Conservation (phyloP, 2,888 invertebrate species). For the Lobophora halterata region DNA sequence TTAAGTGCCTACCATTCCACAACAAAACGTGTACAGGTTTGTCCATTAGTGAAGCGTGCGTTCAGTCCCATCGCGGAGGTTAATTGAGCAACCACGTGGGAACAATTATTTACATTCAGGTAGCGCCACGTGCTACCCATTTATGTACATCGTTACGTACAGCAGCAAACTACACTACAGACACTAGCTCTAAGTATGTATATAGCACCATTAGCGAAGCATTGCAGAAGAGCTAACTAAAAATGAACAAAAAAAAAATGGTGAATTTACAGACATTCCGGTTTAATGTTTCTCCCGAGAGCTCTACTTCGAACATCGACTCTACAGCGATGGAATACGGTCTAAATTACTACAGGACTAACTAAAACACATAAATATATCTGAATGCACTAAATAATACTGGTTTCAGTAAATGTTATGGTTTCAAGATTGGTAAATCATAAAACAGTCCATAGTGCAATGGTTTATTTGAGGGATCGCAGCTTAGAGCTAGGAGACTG, state of each 20-base stretch:
- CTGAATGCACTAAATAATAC: slow-evolving; percentile 42
- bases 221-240: slow-evolving; percentile 72
- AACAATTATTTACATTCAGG: slow-evolving; percentile 76
- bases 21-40: slow-evolving; percentile 44
- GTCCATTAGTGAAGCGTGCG: slow-evolving; percentile 56
- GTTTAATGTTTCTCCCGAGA: slow-evolving; percentile 62
- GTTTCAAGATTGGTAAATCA: slow-evolving; percentile 41
- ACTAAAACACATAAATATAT: slow-evolving; percentile 51
- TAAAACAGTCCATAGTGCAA: slow-evolving; percentile 34
- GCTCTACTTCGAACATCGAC: slow-evolving; percentile 42
- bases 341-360: slow-evolving; percentile 40
- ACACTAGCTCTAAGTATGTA: slow-evolving; percentile 32
- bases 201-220: slow-evolving; percentile 61
- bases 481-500: slow-evolving; percentile 28
- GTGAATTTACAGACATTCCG: slow-evolving; percentile 74
- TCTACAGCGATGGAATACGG: slow-evolving; percentile 45
- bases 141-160: slow-evolving; percentile 24
- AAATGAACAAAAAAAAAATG: slow-evolving; percentile 76
- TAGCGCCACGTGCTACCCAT: slow-evolving; percentile 63
- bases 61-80: slow-evolving; percentile 53
- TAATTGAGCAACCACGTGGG: slow-evolving; percentile 75
- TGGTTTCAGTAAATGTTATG: slow-evolving; percentile 34
- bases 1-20: slow-evolving; percentile 29
- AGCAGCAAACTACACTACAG: slow-evolving; percentile 28
- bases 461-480: slow-evolving; percentile 35